Conservation (phyloP, 2,888 invertebrate species). For the Heteromyza rotundicornis region DNA sequence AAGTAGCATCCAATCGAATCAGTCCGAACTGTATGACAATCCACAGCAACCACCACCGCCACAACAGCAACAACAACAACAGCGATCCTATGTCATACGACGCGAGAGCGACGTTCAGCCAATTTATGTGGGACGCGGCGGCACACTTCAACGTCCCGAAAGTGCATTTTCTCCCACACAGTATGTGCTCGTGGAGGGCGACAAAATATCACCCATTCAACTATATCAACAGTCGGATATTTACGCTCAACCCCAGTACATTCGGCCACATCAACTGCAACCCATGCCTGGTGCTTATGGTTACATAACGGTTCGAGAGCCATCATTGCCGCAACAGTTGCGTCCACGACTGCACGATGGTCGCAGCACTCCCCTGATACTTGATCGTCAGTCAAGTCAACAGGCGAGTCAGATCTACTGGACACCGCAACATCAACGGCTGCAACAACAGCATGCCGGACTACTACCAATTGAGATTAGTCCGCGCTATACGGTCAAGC, state of each 20-base stretch:
- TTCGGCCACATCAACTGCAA: constrained; percentile 41
- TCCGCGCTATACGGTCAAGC: constrained; percentile 42
- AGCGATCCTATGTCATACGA: constrained; percentile 32
- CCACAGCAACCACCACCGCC: too few relatives aligned
- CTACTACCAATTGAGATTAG: constrained; percentile 41
- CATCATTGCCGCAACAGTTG: constrained; percentile 26
- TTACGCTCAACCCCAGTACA: constrained; percentile 42
- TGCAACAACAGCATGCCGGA: constrained; percentile 43
- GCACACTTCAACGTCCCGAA: constrained; percentile 33
- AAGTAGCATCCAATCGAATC: constrained; percentile 55
- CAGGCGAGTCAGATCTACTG: constrained; percentile 57
- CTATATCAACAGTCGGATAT: constrained; percentile 35
- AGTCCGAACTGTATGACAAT: constrained; percentile 54
- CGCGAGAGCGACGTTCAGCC: constrained; percentile 30
- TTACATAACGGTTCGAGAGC: constrained; percentile 37
- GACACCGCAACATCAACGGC: constrained; percentile 49
- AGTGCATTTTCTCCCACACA: constrained; percentile 43
- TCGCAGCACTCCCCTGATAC: constrained; percentile 55
- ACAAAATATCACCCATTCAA: constrained; percentile 53
- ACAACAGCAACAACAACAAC: too few relatives aligned
- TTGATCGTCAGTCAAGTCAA: constrained; percentile 50
- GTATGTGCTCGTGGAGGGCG: constrained; percentile 54
- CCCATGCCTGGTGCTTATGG: constrained; percentile 41
- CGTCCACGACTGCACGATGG: constrained; percentile 45
- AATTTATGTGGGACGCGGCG: constrained; percentile 35